phyloP scores from a whole-genome alignment of 2,113 vertebrate species.

The Entomyzon cyanotis region DNA sequence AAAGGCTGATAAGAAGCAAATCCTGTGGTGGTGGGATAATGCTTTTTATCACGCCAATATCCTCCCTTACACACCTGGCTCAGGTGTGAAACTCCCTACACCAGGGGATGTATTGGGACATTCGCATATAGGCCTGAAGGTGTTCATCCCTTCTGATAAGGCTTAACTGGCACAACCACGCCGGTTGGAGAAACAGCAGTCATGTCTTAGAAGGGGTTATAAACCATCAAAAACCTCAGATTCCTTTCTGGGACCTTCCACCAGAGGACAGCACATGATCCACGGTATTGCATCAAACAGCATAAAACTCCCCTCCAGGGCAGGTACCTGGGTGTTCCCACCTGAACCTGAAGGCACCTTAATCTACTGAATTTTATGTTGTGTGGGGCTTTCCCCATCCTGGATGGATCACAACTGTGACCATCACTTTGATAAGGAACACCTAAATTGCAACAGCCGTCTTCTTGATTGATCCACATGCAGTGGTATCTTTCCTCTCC shows the following conservation, averaged over 20 bases:
- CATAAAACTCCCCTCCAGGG: not conserved
- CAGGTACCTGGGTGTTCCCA: not conserved
- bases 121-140: not conserved
- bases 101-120: rapidly evolving
- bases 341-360: not conserved
- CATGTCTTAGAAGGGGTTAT: not conserved
- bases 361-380: not conserved
- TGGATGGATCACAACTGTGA: not conserved
- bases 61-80: not conserved
- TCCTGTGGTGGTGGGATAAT: not conserved
- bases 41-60: not conserved
- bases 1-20: not conserved
- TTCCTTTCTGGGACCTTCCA: not conserved
- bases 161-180: not conserved
- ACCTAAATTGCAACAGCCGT: not conserved
- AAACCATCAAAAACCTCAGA: not conserved
- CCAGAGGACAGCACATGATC: not conserved
- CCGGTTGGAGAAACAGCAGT: not conserved
- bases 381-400: not conserved
- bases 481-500: not conserved
- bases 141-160: not conserved
- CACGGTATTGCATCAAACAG: not conserved
- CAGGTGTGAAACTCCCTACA: not conserved
- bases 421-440: not conserved
- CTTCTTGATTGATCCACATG: not conserved